These are phyloP conservation scores for Spermophilus dauricus DNA, from an alignment of 2,113 vertebrate species.

Conservation along the genomic window DNA sequence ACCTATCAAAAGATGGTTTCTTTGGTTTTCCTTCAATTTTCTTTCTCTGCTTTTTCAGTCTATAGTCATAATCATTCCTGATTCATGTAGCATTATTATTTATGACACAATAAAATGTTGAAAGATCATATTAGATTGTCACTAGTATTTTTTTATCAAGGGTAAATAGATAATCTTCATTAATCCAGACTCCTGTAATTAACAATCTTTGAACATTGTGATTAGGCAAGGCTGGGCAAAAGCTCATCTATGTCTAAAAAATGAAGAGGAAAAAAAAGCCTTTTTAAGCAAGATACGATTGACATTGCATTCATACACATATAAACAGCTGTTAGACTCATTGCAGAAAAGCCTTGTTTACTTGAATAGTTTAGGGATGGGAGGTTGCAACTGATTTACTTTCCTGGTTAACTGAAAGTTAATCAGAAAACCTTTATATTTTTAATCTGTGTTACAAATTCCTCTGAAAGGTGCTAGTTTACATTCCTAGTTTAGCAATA, in stretches of 20 bases:
- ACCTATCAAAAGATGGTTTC: conserved; percentile 70
- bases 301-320: neutral
- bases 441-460: neutral
- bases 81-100: conserved; percentile 53
- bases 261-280: neutral
- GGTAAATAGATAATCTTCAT: conserved; percentile 43
- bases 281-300: conserved; percentile 16
- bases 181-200: conserved; percentile 65
- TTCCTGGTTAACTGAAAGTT: conserved; percentile 55
- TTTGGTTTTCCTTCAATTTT: conserved; percentile 73
- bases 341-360: conserved; percentile 45
- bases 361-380: neutral
- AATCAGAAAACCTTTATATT: conserved; percentile 56
- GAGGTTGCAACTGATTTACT: conserved; percentile 60
- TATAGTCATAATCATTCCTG: conserved; percentile 2
- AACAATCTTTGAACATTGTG: neutral
- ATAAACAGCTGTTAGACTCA: conserved; percentile 36
- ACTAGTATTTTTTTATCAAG: conserved; percentile 48
- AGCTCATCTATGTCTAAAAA: neutral
- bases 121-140: conserved; percentile 12
- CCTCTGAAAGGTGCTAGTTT: conserved; percentile 58
- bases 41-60: conserved; percentile 2
- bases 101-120: conserved; percentile 32
- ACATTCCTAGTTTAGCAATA: conserved; percentile 35
- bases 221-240: neutral